Evolutionary conservation across 2,113 vertebrate genomes (phyloP).

Genomic region (Tichodroma muraria): DNA sequence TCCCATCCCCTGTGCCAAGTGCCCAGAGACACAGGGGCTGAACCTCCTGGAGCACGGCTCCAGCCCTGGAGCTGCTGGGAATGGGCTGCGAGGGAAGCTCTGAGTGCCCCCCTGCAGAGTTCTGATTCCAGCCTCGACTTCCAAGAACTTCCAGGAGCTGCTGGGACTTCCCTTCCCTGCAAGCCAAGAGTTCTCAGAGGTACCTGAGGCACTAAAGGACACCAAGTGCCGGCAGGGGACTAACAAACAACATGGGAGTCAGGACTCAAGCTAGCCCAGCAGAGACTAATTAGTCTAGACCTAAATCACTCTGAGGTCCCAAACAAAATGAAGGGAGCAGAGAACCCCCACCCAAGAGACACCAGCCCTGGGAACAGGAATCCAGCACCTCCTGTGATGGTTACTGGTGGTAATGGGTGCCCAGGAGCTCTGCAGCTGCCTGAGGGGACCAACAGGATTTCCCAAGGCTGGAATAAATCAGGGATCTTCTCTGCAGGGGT

Average conservation of each 20-base stretch:
- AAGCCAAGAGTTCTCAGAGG: not conserved
- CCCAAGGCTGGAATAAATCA: not conserved
- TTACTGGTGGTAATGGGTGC: not conserved
- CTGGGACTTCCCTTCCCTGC: not conserved
- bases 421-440: not conserved
- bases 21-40: not conserved
- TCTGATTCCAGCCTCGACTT: not conserved
- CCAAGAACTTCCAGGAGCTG: not conserved
- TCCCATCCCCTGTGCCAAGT: not conserved
- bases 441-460: not conserved
- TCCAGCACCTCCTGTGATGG: not conserved
- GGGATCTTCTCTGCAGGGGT: not conserved
- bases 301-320: not conserved
- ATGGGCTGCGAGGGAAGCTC: not conserved
- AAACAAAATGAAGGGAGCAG: not conserved
- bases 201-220: not conserved
- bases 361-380: not conserved
- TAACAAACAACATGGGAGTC: accelerated
- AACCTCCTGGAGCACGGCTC: not conserved
- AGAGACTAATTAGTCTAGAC: not conserved
- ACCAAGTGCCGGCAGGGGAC: not conserved
- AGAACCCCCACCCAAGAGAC: not conserved
- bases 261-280: not conserved
- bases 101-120: not conserved
- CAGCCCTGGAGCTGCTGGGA: not conserved